Evolutionary conservation across 2,113 vertebrate genomes (phyloP), one percentile per base, ranked within the genome.

Genomic region (Epinephelus lanceolatus): DNA sequence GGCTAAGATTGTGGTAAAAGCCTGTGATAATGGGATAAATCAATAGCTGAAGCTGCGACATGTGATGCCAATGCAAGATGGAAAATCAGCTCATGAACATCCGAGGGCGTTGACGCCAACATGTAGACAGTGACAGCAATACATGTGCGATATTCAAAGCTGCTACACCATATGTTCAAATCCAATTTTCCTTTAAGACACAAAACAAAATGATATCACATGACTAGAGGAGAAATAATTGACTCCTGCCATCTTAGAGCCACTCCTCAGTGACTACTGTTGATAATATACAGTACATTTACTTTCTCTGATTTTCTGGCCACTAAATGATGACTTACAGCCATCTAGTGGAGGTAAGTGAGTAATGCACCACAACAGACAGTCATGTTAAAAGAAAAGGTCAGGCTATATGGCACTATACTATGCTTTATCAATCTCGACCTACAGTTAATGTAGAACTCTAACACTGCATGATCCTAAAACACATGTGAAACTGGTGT

Each of bases 271-370:
- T 67, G n/a, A 69, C 11, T 42, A 4, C 17, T 74, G 30, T 8
- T 62, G 27, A 37, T 33, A 4, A 37, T 33, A 4, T 17, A 53
- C 7, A 30, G 2, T 18, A 1, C 3, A 1, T 51, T 65, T 5
- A 30, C 21, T 72, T 76, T 33, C 76, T 83, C 45, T 69, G 13
- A 56, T 37, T 14, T 21, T 45, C 30, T 74, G 25, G 13, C 47
- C 37, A 15, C 19, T 47, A 69, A 55, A 57, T 82, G 59, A 80
- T 55, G 67, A 81, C 18, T 72, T 88, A 75, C 76, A 69, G 90
- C 91, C 91, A 86, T 80, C 91, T 89, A 86, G 91, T 91, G 91
- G 91, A 71, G 19, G 30, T 18, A 25, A 78, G 70, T 73, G 7
- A 84, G 71, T 76, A 85, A 76, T 4, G 40, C 79, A 86, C 21